phyloP scores from a whole-genome alignment of 2,113 vertebrate species.

The Ibidorhyncha struthersii region DNA sequence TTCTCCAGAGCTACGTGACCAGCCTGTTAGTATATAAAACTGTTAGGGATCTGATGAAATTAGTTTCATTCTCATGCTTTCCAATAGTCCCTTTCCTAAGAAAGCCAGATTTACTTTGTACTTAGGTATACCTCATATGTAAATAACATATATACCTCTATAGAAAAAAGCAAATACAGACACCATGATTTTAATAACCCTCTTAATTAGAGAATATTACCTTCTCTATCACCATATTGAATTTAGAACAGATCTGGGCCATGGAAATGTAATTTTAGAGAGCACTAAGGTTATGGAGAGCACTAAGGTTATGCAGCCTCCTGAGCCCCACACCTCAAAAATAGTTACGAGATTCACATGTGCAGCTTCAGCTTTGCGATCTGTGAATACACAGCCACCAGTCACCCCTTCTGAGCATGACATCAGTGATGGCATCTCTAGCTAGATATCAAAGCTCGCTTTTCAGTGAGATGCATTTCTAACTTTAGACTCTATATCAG shows the following conservation, averaged over 20 bases:
- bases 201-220: not conserved
- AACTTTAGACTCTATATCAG: slow-evolving; percentile 33
- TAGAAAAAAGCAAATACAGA: not conserved
- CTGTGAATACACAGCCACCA: not conserved
- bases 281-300: not conserved
- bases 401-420: not conserved
- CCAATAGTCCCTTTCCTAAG: not conserved
- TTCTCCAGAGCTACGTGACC: not conserved
- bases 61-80: not conserved
- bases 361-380: not conserved
- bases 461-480: slow-evolving; percentile 32
- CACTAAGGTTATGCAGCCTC: not conserved
- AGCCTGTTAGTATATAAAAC: not conserved
- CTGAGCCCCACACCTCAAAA: not conserved
- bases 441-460: not conserved
- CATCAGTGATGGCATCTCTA: slow-evolving; percentile 6
- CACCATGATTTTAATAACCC: not conserved
- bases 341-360: not conserved
- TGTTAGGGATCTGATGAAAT: not conserved
- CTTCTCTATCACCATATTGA: not conserved
- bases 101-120: not conserved
- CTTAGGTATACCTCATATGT: not conserved
- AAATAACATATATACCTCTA: not conserved
- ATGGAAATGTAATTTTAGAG: not conserved
- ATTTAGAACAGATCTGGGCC: not conserved